Evolutionary conservation across 2,113 vertebrate genomes (phyloP).

Genomic region (Platysternon megacephalum): DNA sequence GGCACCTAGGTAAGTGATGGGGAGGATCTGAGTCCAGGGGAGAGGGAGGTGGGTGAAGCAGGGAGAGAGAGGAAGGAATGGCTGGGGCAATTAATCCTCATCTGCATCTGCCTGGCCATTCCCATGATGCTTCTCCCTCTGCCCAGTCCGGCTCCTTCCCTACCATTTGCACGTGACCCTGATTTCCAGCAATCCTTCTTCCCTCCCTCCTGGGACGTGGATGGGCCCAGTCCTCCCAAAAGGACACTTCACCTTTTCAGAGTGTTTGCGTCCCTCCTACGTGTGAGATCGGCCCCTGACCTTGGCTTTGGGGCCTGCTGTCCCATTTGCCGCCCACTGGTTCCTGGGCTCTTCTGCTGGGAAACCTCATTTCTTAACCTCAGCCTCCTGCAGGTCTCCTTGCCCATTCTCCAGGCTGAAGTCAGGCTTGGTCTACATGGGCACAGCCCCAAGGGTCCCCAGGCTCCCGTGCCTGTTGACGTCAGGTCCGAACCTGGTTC

Average conservation of each 20-base stretch:
- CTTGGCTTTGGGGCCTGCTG: slow-evolving; percentile 6
- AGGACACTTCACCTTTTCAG: neutral
- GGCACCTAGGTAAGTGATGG: neutral
- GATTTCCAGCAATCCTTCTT: neutral
- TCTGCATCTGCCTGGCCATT: neutral
- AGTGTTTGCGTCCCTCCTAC: neutral
- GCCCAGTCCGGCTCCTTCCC: neutral
- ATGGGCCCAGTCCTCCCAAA: neutral
- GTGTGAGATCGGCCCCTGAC: slow-evolving; percentile 25
- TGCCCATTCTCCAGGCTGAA: neutral
- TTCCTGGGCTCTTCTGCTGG: neutral
- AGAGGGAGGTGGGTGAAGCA: neutral
- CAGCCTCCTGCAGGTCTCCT: neutral
- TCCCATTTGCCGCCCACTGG: neutral
- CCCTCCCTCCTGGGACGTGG: neutral
- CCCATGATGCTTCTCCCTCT: neutral
- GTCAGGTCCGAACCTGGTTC: neutral
- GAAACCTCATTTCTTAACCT: neutral
- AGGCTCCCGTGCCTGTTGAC: rapidly evolving
- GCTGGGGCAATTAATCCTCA: neutral
- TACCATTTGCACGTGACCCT: neutral
- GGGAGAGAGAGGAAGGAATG: neutral
- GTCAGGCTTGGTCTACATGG: neutral
- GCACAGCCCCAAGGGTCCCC: neutral
- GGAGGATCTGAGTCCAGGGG: neutral